A percentile compares a stretch with the other conserved stretches of the same genome.
Conservation (phyloP, 2,113 vertebrate species). For the Himantopus leucocephalus region DNA sequence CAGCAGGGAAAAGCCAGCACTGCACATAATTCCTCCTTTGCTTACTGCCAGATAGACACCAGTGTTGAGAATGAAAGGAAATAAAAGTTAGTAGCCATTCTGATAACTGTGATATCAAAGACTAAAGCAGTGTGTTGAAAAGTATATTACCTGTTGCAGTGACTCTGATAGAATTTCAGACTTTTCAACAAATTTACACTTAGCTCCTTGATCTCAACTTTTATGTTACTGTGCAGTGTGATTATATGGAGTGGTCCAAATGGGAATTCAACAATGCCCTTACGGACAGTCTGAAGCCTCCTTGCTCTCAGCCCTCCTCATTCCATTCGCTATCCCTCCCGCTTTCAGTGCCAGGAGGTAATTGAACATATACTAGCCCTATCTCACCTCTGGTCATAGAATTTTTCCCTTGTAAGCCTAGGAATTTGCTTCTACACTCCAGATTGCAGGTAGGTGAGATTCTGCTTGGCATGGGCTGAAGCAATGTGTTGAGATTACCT, state of each 20-base stretch:
- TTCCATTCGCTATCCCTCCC: accelerated
- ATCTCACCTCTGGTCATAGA: background rate
- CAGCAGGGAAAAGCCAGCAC: background rate
- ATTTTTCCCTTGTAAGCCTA: background rate
- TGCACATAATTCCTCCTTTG: background rate
- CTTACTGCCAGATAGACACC: background rate
- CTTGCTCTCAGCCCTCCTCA: background rate
- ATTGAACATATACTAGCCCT: background rate
- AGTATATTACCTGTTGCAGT: background rate
- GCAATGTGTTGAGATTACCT: background rate
- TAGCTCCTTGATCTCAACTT: background rate
- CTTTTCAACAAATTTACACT: background rate
- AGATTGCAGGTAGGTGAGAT: background rate
- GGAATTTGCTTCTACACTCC: background rate
- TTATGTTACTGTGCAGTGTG: background rate
- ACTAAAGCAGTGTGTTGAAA: background rate
- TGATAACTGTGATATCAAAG: background rate
- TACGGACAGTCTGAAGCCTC: background rate
- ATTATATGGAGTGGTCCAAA: background rate
- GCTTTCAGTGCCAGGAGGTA: background rate
- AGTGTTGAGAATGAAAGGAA: background rate
- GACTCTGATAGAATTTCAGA: background rate
- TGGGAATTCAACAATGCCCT: background rate
- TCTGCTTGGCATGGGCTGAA: background rate
- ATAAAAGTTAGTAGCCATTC: background rate